Percentiles rank a stretch among this genome's conserved stretches.
Evolutionary conservation across 1,140 invertebrate species (phyloP).

Genomic region (Frieseomelitta varia): DNA sequence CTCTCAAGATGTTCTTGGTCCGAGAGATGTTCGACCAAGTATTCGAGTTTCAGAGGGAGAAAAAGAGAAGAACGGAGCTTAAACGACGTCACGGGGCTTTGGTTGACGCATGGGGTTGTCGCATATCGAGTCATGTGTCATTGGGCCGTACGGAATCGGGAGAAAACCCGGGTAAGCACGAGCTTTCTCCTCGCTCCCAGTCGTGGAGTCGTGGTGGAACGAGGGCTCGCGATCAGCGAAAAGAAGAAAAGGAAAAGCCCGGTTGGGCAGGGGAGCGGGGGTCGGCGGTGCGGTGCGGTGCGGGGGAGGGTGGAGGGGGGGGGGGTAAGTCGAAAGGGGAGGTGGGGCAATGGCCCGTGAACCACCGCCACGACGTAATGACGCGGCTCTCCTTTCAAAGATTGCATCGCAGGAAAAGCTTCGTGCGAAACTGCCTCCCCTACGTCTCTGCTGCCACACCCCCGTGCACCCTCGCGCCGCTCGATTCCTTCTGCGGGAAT

Average conservation of each 20-base stretch:
- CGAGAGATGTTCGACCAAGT: no score
- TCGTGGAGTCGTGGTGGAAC: slow-evolving; percentile 17
- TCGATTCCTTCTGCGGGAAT: slow-evolving; percentile 70
- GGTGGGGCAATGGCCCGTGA: slow-evolving; percentile 80
- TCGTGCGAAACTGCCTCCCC: slow-evolving; percentile 62
- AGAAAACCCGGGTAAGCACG: slow-evolving; percentile 64
- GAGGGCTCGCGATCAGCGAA: slow-evolving; percentile 42
- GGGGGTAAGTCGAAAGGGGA: slow-evolving; percentile 56
- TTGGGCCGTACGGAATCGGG: slow-evolving; percentile 74
- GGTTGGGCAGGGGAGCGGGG: slow-evolving; percentile 52
- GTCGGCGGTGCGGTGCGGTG: slow-evolving; percentile 37
- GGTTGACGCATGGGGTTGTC: slow-evolving; percentile 75
- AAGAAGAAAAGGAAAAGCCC: slow-evolving; percentile 61
- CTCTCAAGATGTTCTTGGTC: no score
- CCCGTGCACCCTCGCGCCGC: slow-evolving; percentile 63
- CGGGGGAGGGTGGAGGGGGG: no score
- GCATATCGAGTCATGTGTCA: slow-evolving; percentile 78
- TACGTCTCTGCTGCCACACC: background rate
- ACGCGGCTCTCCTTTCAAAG: slow-evolving; percentile 82
- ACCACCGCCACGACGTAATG: slow-evolving; percentile 80
- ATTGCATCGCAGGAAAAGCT: slow-evolving; percentile 82
- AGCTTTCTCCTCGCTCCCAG: slow-evolving; percentile 8
- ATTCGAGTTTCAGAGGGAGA: background rate
- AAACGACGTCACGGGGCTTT: slow-evolving; percentile 32
- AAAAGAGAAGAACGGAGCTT: background rate